phyloP scores from a whole-genome alignment of 2,113 vertebrate genomes.

The Psammodynastes pulverulentus region DNA sequence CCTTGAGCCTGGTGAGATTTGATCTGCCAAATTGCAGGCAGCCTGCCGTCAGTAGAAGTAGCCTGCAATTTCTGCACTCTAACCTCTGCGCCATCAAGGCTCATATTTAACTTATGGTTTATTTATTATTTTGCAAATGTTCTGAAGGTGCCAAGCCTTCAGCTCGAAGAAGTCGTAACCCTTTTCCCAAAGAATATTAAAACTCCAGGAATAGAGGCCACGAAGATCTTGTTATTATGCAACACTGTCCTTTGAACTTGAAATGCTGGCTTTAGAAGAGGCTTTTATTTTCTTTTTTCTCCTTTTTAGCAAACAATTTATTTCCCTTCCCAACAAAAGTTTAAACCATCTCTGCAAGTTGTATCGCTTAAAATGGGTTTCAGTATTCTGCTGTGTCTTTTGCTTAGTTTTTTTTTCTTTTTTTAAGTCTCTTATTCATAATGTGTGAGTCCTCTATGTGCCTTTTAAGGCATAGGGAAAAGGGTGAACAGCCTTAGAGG shows the following conservation, averaged over 20 bases:
- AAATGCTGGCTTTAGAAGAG: background rate
- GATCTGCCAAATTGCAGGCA: no score
- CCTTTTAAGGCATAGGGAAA: background rate
- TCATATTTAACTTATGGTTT: no score
- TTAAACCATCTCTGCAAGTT: slow-evolving; percentile 3
- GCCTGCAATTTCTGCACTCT: no score
- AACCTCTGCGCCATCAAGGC: no score
- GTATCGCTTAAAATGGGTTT: accelerated
- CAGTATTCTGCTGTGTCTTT: background rate
- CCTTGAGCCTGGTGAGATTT: no score
- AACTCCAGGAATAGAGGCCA: background rate
- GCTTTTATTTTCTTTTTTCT: background rate
- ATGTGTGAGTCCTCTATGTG: background rate
- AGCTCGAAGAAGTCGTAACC: background rate
- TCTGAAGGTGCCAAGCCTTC: background rate
- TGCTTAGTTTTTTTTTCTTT: background rate
- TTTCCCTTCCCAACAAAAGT: background rate
- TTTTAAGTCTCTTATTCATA: background rate
- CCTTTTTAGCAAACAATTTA: background rate
- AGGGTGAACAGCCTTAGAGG: slow-evolving; percentile 7
- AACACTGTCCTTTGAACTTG: background rate
- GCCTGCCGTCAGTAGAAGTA: no score
- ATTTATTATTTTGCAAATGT: background rate
- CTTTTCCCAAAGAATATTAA: background rate
- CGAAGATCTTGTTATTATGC: no score